Percentiles rank a stretch among this genome's conserved stretches.
Conservation (phyloP, 2,113 vertebrate genomes). For the Entomyzon cyanotis region DNA sequence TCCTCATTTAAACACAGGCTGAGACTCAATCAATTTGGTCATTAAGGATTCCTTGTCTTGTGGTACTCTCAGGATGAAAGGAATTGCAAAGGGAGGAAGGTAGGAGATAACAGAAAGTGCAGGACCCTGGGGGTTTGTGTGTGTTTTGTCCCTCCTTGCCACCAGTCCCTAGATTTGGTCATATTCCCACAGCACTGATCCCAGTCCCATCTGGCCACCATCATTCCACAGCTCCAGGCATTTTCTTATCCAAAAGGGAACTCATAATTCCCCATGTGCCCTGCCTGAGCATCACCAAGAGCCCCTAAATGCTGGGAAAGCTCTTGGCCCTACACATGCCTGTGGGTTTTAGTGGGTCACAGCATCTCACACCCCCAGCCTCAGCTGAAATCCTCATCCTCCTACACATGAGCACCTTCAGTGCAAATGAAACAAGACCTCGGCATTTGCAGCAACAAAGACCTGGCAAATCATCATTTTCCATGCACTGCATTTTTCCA, state of each 20-base stretch:
- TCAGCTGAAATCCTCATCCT: fast-evolving
- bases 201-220: background rate
- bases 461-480: background rate
- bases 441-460: background rate
- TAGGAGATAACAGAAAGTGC: background rate
- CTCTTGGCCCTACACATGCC: fast-evolving
- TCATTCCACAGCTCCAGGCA: background rate
- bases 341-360: background rate
- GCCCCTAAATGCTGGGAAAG: background rate
- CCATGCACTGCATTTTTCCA: background rate
- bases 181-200: background rate
- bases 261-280: fast-evolving
- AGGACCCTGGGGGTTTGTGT: background rate
- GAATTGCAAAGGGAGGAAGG: background rate
- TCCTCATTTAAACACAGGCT: background rate
- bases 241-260: background rate
- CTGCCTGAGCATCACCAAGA: background rate
- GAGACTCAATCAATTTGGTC: background rate
- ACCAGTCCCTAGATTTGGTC: background rate
- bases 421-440: background rate
- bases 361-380: background rate
- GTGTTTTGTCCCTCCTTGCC: background rate
- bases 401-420: fast-evolving
- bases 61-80: background rate
- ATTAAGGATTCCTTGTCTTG: background rate